Evolutionary conservation across 2,113 vertebrate species (phyloP).

Genomic region (Ploceus nigricollis): DNA sequence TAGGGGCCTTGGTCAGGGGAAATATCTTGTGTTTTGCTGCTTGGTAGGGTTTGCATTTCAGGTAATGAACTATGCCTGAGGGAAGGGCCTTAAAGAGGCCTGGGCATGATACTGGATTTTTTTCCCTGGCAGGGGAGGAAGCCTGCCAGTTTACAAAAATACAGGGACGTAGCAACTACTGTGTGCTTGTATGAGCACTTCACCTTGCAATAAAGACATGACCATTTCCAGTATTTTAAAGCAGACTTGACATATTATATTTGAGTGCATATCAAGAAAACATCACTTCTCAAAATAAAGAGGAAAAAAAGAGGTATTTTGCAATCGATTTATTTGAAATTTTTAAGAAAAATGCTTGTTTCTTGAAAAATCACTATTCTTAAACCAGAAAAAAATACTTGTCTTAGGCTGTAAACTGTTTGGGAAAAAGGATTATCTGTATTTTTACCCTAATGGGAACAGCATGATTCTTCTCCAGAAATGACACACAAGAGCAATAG

Average conservation of each 20-base stretch:
- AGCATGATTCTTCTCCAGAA: neutral
- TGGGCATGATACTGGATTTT: neutral
- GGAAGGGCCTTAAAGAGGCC: neutral
- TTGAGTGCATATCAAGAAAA: neutral
- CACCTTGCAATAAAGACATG: neutral
- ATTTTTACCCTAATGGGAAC: neutral
- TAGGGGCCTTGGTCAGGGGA: neutral
- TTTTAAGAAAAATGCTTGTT: neutral
- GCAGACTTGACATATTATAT: neutral
- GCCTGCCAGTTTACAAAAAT: constrained; percentile 11
- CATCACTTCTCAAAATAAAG: neutral
- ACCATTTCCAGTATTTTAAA: neutral
- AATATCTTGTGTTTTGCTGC: neutral
- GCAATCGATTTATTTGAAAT: neutral
- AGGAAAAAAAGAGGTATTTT: neutral
- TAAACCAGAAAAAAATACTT: neutral
- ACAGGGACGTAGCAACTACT: neutral
- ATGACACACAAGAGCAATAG: neutral
- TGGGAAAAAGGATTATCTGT: neutral
- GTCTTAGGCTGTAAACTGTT: neutral
- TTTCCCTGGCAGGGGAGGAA: neutral
- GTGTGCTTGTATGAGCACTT: neutral
- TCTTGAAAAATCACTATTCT: neutral
- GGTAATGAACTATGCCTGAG: neutral
- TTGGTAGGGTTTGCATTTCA: neutral